phyloP scores from a whole-genome alignment of 1,140 invertebrate species.

The Neodiprion virginianus region DNA sequence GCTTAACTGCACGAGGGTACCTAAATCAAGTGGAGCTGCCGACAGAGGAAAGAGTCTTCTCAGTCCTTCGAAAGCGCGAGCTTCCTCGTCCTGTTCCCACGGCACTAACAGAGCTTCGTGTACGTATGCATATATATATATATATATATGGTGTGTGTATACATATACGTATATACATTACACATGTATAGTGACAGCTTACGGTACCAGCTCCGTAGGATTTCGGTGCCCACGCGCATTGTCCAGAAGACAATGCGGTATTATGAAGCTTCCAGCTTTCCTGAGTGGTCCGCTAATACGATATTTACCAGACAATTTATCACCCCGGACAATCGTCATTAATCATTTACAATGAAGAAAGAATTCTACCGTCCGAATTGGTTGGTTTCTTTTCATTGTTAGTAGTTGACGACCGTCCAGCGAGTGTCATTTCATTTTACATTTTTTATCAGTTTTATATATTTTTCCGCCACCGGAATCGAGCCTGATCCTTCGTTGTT shows the following conservation, averaged over 20 bases:
- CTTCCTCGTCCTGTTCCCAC: neutral
- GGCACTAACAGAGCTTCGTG: neutral
- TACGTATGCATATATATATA: too few species aligned
- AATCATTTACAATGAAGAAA: neutral
- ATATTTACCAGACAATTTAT: conserved; percentile 1
- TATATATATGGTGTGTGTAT: too few species aligned
- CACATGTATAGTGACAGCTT: neutral
- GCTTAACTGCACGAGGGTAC: neutral
- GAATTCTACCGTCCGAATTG: too few species aligned
- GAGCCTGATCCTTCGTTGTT: too few species aligned
- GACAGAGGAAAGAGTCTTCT: neutral
- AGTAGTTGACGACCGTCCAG: too few species aligned
- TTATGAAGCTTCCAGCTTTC: neutral
- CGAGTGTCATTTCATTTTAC: too few species aligned
- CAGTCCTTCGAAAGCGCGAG: too few species aligned
- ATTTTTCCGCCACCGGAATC: too few species aligned
- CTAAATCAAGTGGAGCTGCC: neutral
- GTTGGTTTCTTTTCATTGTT: too few species aligned
- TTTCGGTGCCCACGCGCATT: neutral
- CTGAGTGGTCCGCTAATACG: conserved; percentile 2
- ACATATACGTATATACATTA: too few species aligned
- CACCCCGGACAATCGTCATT: neutral
- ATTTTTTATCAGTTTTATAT: too few species aligned
- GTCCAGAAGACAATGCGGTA: conserved; percentile 1
- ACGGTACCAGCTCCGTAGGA: neutral